Evolutionary conservation across 2,888 invertebrate genomes (phyloP).

Genomic region (Esperia sulphurella): DNA sequence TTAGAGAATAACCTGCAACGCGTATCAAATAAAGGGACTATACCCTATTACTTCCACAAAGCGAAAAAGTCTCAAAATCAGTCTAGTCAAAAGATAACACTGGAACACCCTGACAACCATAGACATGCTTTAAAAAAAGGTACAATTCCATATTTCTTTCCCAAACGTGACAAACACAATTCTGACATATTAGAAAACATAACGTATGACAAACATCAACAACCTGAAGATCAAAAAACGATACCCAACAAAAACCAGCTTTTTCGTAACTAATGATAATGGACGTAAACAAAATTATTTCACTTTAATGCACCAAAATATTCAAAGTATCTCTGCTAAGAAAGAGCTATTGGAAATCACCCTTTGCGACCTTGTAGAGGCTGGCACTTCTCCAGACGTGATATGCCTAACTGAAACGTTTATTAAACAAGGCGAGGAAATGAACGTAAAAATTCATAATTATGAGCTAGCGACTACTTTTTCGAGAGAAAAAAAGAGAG

Average conservation of each 20-base stretch:
- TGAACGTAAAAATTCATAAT: neutral
- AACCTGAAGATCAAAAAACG: neutral
- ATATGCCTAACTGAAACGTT: slow-evolving; percentile 4
- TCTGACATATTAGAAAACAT: neutral
- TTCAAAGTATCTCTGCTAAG: neutral
- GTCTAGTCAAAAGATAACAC: too few relatives aligned
- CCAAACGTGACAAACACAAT: too few relatives aligned
- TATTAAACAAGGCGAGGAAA: neutral
- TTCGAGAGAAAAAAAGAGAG: slow-evolving; percentile 9
- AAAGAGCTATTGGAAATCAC: neutral
- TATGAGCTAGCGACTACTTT: slow-evolving; percentile 5
- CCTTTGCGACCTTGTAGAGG: neutral
- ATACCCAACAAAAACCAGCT: neutral
- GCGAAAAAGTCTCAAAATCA: too few relatives aligned
- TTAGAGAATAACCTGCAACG: neutral
- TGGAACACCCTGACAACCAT: too few relatives aligned
- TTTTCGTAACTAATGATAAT: neutral
- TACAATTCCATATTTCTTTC: neutral
- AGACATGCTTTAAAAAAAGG: neutral
- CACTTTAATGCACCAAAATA: slow-evolving; percentile 1
- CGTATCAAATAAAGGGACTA: neutral
- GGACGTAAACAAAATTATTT: neutral
- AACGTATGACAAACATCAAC: neutral
- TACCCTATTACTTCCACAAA: neutral
- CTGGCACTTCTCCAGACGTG: neutral